A percentile compares a stretch with the other conserved stretches of the same genome.
Evolutionary conservation across 1,140 invertebrate genomes (phyloP).

Genomic region (Akabosia matsudoensis): DNA sequence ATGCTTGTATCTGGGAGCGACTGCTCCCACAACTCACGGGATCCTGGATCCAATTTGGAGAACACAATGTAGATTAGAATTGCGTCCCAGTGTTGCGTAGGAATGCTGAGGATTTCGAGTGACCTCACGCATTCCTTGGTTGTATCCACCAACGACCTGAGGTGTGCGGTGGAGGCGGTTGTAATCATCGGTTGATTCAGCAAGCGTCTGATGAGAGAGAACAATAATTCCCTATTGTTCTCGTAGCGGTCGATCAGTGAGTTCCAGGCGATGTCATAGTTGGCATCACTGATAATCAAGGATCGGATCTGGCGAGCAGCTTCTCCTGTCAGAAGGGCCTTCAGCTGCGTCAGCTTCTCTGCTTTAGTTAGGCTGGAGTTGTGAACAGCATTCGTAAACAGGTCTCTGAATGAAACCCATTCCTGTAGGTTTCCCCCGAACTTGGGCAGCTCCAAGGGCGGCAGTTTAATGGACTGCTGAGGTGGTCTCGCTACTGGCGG

Average conservation of each 20-base stretch:
- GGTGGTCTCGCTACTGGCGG: too few relatives aligned
- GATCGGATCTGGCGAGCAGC: conserved; percentile 32
- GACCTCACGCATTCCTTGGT: background rate
- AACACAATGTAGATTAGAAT: background rate
- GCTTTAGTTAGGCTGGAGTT: background rate
- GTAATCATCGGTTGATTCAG: conserved; percentile 40
- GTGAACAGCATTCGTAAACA: conserved; percentile 24
- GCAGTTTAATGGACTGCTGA: conserved; percentile 3
- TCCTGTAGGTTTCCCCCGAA: conserved; percentile 20
- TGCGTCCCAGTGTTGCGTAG: background rate
- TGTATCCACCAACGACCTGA: background rate
- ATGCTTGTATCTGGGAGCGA: background rate
- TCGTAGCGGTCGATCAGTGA: conserved; percentile 48
- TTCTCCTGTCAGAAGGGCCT: conserved; percentile 25
- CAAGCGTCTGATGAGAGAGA: conserved; percentile 47
- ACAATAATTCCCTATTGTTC: conserved; percentile 46
- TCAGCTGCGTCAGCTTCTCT: conserved; percentile 45
- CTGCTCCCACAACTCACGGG: background rate
- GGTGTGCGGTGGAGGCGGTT: background rate
- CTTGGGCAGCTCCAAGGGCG: background rate
- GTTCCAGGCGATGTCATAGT: conserved; percentile 49
- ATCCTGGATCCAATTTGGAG: conserved; percentile 9
- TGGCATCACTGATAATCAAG: conserved; percentile 42
- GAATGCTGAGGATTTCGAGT: background rate
- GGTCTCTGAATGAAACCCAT: conserved; percentile 27